Conservation (phyloP, 2,797 vertebrate genomes). For the Orientallactaga sibirica region DNA sequence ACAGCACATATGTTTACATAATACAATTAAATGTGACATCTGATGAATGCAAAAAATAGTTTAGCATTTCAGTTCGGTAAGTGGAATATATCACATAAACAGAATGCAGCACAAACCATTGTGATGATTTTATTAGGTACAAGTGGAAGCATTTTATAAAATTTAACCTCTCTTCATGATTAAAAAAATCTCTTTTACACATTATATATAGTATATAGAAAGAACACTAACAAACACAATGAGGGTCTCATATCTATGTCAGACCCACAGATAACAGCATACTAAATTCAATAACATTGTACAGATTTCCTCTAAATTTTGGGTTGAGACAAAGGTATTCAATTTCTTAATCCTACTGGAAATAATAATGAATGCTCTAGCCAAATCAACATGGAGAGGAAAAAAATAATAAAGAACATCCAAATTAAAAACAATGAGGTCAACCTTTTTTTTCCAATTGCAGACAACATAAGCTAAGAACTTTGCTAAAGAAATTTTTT, state of each 20-base stretch:
- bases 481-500: background rate
- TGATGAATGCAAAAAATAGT: background rate
- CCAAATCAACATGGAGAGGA: background rate
- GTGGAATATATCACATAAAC: background rate
- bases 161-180: background rate
- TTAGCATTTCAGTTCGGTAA: background rate
- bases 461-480: background rate
- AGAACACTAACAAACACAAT: background rate
- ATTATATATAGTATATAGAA: background rate
- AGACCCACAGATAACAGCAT: background rate
- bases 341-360: background rate
- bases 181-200: background rate
- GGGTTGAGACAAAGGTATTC: background rate
- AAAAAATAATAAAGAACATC: background rate
- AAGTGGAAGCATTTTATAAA: no score
- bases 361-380: background rate
- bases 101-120: background rate
- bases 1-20: background rate
- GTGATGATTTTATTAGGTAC: background rate
- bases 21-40: background rate
- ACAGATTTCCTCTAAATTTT: background rate
- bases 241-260: no score
- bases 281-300: background rate
- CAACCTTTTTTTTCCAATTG: no score
- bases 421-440: background rate